Evolutionary conservation across 2,113 vertebrate genomes (phyloP).

Genomic region (Clarias magur): DNA sequence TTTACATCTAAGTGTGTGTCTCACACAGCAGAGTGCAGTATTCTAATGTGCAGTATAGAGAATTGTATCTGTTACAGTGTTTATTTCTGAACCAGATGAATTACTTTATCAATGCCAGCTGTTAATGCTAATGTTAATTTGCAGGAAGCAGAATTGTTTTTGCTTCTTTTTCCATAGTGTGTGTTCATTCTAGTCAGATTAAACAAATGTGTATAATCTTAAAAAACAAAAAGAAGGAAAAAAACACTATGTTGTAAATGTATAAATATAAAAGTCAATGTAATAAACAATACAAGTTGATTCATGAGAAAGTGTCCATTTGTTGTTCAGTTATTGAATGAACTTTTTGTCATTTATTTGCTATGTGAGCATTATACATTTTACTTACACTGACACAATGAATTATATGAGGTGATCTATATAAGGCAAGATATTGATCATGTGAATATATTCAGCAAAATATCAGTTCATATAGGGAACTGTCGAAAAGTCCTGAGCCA

Average conservation of each 20-base stretch:
- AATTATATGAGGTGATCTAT: not conserved
- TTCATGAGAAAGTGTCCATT: not conserved
- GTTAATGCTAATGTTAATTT: not conserved
- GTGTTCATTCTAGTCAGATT: constrained; percentile 8
- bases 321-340: not conserved
- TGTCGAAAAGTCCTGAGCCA: not conserved
- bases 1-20: not conserved
- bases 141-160: not conserved
- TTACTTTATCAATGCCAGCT: not conserved
- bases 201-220: not conserved
- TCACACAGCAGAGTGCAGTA: not conserved
- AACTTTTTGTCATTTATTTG: not conserved
- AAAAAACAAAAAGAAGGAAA: not conserved
- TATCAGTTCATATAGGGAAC: not conserved
- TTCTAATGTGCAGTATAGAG: constrained; percentile 13
- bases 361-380: not conserved
- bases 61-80: not conserved
- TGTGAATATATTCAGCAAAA: constrained; percentile 12
- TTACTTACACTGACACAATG: not conserved
- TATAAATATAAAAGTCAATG: constrained; percentile 16
- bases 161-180: not conserved
- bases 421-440: not conserved
- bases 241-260: constrained; percentile 1
- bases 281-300: constrained; percentile 22
- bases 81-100: not conserved